These are phyloP conservation scores for Musca domestica DNA, from an alignment of 1,140 invertebrate species.

Conservation along the genomic window DNA sequence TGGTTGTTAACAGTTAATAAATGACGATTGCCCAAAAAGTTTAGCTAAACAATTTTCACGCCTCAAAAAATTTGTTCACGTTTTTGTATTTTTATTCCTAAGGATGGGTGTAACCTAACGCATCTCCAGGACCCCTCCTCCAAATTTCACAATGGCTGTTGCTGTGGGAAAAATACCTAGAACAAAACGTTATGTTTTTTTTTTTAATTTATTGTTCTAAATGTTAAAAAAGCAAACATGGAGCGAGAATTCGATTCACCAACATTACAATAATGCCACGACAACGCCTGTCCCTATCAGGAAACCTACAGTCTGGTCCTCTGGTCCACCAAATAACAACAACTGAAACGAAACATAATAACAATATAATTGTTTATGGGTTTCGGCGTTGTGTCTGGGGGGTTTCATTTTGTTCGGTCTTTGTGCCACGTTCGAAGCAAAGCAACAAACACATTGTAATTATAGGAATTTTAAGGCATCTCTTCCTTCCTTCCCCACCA, in stretches of 20 bases:
- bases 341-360: not conserved
- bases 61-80: not conserved
- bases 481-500: not conserved
- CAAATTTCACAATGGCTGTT: not conserved
- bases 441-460: conserved; percentile 9
- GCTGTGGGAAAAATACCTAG: no score
- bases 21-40: not conserved
- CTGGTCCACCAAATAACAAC: not conserved
- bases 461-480: not conserved
- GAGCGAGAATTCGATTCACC: no score
- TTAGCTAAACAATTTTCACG: conserved; percentile 4
- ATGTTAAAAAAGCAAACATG: not conserved
- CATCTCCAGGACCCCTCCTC: not conserved
- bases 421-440: not conserved
- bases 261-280: not conserved
- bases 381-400: not conserved
- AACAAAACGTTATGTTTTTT: not conserved
- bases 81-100: not conserved
- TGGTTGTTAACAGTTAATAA: conserved; percentile 41
- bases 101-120: no score
- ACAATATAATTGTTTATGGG: conserved; percentile 15
- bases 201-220: conserved; percentile 5
- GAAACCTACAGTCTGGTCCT: no score
- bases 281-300: no score
- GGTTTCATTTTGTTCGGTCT: not conserved